These are phyloP conservation scores for Psix sp. DNA, from an alignment of 1,140 invertebrate genomes.

Conservation along the genomic window DNA sequence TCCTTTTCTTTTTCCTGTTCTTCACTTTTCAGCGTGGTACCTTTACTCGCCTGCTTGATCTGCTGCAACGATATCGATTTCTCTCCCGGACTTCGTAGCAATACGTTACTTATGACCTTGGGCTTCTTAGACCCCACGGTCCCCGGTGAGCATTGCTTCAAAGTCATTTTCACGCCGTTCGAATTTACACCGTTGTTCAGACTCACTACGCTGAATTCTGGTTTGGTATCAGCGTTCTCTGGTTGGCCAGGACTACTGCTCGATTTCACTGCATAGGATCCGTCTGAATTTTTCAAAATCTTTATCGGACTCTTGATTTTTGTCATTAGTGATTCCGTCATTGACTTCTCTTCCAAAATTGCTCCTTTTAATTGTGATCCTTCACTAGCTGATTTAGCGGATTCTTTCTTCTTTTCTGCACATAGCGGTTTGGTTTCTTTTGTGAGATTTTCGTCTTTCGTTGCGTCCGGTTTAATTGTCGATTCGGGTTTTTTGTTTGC, in stretches of 20 bases:
- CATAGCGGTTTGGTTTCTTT: background rate
- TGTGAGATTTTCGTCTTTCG: background rate
- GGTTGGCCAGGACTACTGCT: constrained; percentile 27
- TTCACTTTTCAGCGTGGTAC: constrained; percentile 4
- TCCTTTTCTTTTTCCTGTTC: constrained; percentile 1
- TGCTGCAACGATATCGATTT: constrained; percentile 40
- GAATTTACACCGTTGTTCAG: constrained; percentile 66
- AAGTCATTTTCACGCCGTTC: constrained; percentile 70
- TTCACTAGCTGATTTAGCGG: background rate
- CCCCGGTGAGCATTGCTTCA: constrained; percentile 68
- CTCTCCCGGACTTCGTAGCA: constrained; percentile 59
- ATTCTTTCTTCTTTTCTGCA: constrained; percentile 2
- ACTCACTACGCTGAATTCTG: constrained; percentile 71
- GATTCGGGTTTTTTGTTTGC: background rate
- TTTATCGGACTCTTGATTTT: constrained; percentile 70
- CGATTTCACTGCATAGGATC: constrained; percentile 65
- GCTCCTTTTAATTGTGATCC: too few relatives aligned
- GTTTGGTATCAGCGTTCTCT: constrained; percentile 49
- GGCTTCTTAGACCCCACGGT: constrained; percentile 53
- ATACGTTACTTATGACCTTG: constrained; percentile 68
- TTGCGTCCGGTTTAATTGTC: too few relatives aligned
- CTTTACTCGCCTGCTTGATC: constrained; percentile 33
- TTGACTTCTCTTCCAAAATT: constrained; percentile 19
- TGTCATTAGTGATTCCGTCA: constrained; percentile 37
- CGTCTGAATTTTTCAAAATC: constrained; percentile 70